These are phyloP conservation scores for Asteroscopus sphinx DNA, from an alignment of 2,888 invertebrate genomes.

Conservation along the genomic window DNA sequence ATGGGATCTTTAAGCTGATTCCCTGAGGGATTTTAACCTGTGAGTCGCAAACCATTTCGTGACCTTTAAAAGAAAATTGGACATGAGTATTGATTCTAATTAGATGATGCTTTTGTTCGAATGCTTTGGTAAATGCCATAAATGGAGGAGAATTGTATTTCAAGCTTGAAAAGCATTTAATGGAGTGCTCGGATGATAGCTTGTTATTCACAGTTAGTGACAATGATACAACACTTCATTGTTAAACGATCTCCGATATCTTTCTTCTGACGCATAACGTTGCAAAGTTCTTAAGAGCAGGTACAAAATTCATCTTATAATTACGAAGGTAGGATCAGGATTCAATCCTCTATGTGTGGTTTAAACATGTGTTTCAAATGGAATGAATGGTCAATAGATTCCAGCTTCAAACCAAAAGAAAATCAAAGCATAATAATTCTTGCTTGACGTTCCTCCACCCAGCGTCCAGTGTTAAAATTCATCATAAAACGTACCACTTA, in stretches of 20 bases:
- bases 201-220: conserved; percentile 40
- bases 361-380: background rate
- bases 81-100: conserved; percentile 73
- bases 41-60: conserved; percentile 68
- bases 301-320: conserved; percentile 1
- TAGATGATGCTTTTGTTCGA: conserved; percentile 63
- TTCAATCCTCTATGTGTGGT: background rate
- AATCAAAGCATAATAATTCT: conserved; percentile 1
- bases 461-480: conserved; percentile 42
- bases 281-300: conserved; percentile 5
- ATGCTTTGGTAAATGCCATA: conserved; percentile 36
- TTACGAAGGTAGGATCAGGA: background rate
- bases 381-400: background rate
- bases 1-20: conserved; percentile 73
- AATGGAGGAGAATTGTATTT: conserved; percentile 32
- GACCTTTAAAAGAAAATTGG: conserved; percentile 73
- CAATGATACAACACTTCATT: conserved; percentile 45
- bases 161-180: conserved; percentile 32
- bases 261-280: conserved; percentile 25
- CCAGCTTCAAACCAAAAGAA: background rate
- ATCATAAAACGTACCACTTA: conserved; percentile 49
- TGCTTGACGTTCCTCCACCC: conserved; percentile 25
- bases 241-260: conserved; percentile 17
- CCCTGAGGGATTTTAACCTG: conserved; percentile 67
- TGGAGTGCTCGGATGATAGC: conserved; percentile 35